These are phyloP conservation scores for Anoplophora glabripennis DNA, from an alignment of 1,140 invertebrate genomes.

Conservation along the genomic window DNA sequence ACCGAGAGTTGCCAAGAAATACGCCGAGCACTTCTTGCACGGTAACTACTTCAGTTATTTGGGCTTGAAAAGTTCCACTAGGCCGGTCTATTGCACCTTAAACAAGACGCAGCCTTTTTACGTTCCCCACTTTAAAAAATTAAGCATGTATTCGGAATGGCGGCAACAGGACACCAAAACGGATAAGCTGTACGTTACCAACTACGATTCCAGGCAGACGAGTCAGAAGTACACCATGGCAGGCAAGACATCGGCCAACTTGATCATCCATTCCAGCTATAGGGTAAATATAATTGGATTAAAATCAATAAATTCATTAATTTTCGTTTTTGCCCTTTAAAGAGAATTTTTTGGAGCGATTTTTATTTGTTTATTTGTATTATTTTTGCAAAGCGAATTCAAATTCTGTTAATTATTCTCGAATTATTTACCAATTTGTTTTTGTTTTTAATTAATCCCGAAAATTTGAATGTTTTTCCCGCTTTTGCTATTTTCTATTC, in stretches of 20 bases:
- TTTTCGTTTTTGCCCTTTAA: too few relatives aligned
- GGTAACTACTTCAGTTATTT: conserved; percentile 91
- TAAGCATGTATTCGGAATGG: conserved; percentile 99
- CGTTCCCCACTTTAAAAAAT: conserved; percentile 81
- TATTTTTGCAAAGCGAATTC: too few relatives aligned
- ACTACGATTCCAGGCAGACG: conserved; percentile 73
- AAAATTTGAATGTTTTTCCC: too few relatives aligned
- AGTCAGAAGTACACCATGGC: conserved; percentile 59
- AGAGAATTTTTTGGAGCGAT: too few relatives aligned
- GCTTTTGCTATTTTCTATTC: too few relatives aligned
- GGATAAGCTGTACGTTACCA: conserved; percentile 43
- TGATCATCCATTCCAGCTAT: conserved; percentile 66
- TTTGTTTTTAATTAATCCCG: too few relatives aligned
- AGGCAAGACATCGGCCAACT: conserved; percentile 60
- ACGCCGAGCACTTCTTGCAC: conserved; percentile 81
- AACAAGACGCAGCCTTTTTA: conserved; percentile 94
- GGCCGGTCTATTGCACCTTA: conserved; percentile 87
- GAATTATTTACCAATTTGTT: too few relatives aligned
- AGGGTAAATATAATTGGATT: conserved; percentile 42
- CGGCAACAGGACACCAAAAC: conserved; percentile 46
- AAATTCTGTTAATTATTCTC: too few relatives aligned
- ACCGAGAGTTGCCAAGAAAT: conserved; percentile 82
- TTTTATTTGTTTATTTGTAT: too few relatives aligned
- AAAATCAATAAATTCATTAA: too few relatives aligned
- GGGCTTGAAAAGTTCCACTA: conserved; percentile 85